These are phyloP conservation scores for Cryptoprocta ferox DNA, from an alignment of 2,797 vertebrate genomes.

Conservation along the genomic window DNA sequence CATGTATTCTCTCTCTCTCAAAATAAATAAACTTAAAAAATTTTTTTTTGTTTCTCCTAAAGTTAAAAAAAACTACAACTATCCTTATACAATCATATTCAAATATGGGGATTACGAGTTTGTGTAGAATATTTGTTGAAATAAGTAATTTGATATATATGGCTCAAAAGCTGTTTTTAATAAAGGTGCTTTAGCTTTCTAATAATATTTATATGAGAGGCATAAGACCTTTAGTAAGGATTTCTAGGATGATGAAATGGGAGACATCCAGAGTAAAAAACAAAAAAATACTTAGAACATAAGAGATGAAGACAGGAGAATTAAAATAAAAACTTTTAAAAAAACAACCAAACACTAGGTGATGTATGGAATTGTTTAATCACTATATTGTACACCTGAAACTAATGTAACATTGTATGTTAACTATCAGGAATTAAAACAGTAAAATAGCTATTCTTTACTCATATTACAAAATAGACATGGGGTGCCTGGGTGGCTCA, in stretches of 20 bases:
- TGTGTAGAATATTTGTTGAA: neutral
- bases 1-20: too few relatives aligned
- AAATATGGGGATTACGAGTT: neutral
- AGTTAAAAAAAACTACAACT: neutral
- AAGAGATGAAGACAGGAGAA: neutral
- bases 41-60: neutral
- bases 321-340: neutral
- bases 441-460: too few relatives aligned
- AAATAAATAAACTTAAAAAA: too few relatives aligned
- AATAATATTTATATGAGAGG: neutral
- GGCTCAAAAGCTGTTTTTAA: conserved; percentile 20
- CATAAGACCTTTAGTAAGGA: neutral
- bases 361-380: neutral
- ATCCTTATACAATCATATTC: neutral
- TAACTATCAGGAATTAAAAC: neutral
- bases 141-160: conserved; percentile 20
- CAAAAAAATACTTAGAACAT: neutral
- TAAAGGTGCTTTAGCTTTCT: neutral
- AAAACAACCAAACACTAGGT: neutral
- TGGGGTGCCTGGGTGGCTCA: too few relatives aligned
- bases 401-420: neutral
- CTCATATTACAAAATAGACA: too few relatives aligned
- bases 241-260: conserved; percentile 14
- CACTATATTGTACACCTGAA: neutral
- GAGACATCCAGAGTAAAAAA: neutral